A percentile compares a stretch with the other conserved stretches of the same genome.
Conservation (phyloP, 1,140 invertebrate genomes). For the Dreissena rostriformis region DNA sequence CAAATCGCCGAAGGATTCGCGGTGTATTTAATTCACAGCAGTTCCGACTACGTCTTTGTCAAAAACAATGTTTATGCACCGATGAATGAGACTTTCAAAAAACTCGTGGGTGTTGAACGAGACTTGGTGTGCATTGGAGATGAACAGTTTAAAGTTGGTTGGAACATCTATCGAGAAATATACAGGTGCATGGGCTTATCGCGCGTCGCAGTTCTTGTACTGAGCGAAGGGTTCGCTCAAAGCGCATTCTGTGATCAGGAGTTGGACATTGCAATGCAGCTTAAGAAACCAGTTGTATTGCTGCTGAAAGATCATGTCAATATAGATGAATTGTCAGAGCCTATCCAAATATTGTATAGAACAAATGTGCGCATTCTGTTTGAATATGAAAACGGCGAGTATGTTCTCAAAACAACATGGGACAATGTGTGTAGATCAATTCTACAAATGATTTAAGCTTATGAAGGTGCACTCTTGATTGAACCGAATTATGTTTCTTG, state of each 20-base stretch:
- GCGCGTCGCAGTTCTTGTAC: neutral
- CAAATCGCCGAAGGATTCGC: too few relatives aligned
- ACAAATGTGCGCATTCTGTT: neutral
- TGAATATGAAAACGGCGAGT: conserved; percentile 2
- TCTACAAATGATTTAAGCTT: neutral
- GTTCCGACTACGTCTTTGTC: conserved; percentile 5
- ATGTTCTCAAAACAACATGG: conserved; percentile 12
- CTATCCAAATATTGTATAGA: neutral
- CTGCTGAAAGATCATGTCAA: conserved; percentile 4
- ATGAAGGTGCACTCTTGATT: neutral
- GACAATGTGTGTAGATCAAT: conserved; percentile 23
- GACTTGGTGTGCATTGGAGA: conserved; percentile 9
- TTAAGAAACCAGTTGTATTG: conserved; percentile 8
- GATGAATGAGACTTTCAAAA: neutral
- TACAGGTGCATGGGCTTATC: neutral
- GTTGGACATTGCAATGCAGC: neutral
- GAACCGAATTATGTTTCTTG: too few relatives aligned
- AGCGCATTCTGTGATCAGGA: conserved; percentile 9
- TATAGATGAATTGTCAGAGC: neutral
- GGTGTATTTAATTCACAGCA: neutral
- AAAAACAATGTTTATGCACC: conserved; percentile 1
- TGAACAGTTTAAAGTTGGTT: neutral
- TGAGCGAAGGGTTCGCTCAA: neutral
- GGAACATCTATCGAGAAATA: conserved; percentile 2
- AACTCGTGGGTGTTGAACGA: neutral